A percentile compares a stretch with the other conserved stretches of the same genome.
Evolutionary conservation across 2,113 vertebrate genomes (phyloP).

Genomic region (Promerops cafer): DNA sequence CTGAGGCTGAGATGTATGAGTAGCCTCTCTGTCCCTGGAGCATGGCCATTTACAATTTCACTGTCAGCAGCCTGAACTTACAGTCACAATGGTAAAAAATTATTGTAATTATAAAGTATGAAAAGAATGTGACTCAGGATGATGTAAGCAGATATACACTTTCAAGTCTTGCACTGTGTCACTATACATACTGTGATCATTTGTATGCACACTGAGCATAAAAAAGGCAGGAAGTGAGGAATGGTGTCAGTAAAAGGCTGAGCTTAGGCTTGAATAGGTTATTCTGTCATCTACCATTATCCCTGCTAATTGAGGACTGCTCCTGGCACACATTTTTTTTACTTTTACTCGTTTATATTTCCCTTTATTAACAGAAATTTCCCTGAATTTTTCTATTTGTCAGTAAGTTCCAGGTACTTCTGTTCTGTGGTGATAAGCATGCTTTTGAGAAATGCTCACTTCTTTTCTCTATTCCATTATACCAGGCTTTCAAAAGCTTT

Average conservation of each 20-base stretch:
- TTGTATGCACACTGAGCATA: not conserved
- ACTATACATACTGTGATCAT: not conserved
- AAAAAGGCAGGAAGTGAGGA: not conserved
- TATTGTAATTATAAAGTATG: not conserved
- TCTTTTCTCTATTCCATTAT: not conserved
- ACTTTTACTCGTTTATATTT: not conserved
- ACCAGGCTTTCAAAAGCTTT: not conserved
- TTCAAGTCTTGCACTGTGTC: not conserved
- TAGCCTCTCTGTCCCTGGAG: not conserved
- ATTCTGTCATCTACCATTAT: not conserved
- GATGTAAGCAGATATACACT: not conserved
- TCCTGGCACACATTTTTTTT: not conserved
- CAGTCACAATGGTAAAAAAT: not conserved
- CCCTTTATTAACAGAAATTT: not conserved
- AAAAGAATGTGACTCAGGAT: not conserved
- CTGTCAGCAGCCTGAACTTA: not conserved
- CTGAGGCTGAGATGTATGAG: not conserved
- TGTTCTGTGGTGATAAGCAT: not conserved
- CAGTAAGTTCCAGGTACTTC: not conserved
- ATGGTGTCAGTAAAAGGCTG: not conserved
- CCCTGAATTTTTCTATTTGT: not conserved
- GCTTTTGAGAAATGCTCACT: not conserved
- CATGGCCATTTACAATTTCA: not conserved
- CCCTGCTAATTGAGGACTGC: not conserved
- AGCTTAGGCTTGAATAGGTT: not conserved